A percentile compares a stretch with the other conserved stretches of the same genome.
These are phyloP conservation scores for Aporrectodea caliginosa DNA, from an alignment of 1,140 invertebrate species.

Conservation along the genomic window DNA sequence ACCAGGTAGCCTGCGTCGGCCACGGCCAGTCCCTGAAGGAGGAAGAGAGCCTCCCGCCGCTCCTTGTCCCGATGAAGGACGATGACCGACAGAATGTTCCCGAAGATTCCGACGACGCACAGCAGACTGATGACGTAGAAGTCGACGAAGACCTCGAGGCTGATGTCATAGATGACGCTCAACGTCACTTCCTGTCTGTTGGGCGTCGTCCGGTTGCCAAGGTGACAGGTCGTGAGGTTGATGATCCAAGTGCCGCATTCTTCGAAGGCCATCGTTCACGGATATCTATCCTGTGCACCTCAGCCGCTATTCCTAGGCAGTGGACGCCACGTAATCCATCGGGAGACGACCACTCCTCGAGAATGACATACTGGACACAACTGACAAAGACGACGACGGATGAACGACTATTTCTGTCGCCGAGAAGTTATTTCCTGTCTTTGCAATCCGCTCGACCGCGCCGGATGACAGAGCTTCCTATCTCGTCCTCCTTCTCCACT, in stretches of 20 bases:
- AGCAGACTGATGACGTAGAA: conserved; percentile 23
- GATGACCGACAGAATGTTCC: conserved; percentile 21
- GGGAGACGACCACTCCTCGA: too few relatives aligned
- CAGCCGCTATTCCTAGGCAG: too few relatives aligned
- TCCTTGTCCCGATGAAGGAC: conserved; percentile 26
- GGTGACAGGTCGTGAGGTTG: not conserved
- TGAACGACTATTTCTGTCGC: too few relatives aligned
- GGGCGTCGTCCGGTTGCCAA: not conserved
- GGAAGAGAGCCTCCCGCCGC: conserved; percentile 24
- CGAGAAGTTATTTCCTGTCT: too few relatives aligned
- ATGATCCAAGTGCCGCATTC: not conserved
- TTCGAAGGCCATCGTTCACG: not conserved
- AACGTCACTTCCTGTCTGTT: not conserved
- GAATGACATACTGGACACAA: too few relatives aligned
- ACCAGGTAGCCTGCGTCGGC: conserved; percentile 23
- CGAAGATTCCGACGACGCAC: conserved; percentile 17
- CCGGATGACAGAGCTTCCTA: too few relatives aligned
- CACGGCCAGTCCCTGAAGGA: conserved; percentile 24
- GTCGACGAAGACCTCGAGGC: conserved; percentile 8
- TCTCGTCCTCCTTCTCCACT: too few relatives aligned
- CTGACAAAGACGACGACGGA: too few relatives aligned
- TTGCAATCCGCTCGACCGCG: too few relatives aligned
- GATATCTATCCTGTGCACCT: too few relatives aligned
- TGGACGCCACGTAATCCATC: too few relatives aligned
- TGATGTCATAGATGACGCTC: not conserved